phyloP scores from a whole-genome alignment of 2,888 invertebrate genomes.

The Portevinia maculata region DNA sequence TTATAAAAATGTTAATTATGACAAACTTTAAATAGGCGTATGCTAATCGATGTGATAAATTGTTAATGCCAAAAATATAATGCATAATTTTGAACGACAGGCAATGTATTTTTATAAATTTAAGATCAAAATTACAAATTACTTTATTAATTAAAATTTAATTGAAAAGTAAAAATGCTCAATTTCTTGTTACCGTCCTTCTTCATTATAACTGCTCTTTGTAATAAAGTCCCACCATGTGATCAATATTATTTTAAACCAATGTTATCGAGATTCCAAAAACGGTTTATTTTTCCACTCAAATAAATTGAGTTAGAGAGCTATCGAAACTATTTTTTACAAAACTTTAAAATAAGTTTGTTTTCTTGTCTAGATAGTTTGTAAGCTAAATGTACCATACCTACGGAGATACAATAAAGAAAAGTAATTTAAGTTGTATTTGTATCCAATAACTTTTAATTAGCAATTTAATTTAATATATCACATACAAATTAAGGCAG shows the following conservation, averaged over 20 bases:
- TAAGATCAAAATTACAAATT: conserved; percentile 38
- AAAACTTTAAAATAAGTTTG: conserved; percentile 15
- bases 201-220: conserved; percentile 28
- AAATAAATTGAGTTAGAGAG: conserved; percentile 8
- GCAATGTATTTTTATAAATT: conserved; percentile 32
- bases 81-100: conserved; percentile 41
- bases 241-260: conserved; percentile 30
- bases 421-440: neutral
- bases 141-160: conserved; percentile 38
- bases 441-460: neutral
- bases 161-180: conserved; percentile 27
- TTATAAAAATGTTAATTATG: conserved; percentile 14
- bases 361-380: conserved; percentile 45
- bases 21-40: conserved; percentile 22
- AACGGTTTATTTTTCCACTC: conserved; percentile 4
- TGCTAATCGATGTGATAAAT: conserved; percentile 52
- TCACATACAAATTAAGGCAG: neutral
- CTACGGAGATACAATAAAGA: neutral
- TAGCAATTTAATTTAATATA: neutral
- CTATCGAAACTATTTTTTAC: conserved; percentile 2
- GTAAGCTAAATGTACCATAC: conserved; percentile 26
- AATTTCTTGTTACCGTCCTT: conserved; percentile 55
- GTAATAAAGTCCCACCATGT: conserved; percentile 41
- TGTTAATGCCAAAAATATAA: conserved; percentile 63
- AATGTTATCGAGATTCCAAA: conserved; percentile 4